Evolutionary conservation across 2,113 vertebrate species (phyloP).

Genomic region (Cricetomys ansorgei): DNA sequence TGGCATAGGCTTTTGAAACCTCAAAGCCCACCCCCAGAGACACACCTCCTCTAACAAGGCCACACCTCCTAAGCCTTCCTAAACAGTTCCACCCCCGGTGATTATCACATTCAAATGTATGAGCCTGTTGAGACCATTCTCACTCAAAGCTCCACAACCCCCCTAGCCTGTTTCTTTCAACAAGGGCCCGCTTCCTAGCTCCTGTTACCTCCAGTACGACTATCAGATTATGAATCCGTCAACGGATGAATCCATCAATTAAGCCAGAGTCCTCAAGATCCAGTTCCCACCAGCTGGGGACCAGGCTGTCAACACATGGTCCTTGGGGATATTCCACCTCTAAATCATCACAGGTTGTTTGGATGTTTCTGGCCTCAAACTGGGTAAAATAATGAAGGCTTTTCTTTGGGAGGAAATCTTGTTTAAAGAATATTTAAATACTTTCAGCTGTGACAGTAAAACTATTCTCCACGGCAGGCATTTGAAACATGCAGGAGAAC

Average conservation of each 20-base stretch:
- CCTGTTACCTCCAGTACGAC: background rate
- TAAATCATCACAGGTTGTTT: fast-evolving
- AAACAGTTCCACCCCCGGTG: background rate
- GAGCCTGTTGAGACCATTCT: no score
- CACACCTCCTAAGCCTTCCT: background rate
- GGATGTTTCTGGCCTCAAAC: background rate
- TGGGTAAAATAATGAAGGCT: background rate
- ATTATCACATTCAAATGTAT: no score
- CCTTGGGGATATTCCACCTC: background rate
- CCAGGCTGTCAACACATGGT: background rate
- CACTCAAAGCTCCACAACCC: background rate
- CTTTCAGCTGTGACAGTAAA: background rate
- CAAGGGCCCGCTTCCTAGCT: background rate
- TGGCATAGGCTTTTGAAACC: background rate
- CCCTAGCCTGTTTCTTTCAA: background rate
- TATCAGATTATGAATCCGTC: background rate
- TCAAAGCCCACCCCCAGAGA: background rate
- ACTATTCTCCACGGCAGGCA: background rate
- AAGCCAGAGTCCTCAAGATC: background rate
- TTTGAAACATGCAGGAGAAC: background rate
- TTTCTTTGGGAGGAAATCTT: background rate
- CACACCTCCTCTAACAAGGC: background rate
- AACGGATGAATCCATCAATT: background rate
- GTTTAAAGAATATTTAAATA: background rate
- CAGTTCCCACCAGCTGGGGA: background rate